phyloP scores from a whole-genome alignment of 2,888 invertebrate species.

The Tinea pellionella region DNA sequence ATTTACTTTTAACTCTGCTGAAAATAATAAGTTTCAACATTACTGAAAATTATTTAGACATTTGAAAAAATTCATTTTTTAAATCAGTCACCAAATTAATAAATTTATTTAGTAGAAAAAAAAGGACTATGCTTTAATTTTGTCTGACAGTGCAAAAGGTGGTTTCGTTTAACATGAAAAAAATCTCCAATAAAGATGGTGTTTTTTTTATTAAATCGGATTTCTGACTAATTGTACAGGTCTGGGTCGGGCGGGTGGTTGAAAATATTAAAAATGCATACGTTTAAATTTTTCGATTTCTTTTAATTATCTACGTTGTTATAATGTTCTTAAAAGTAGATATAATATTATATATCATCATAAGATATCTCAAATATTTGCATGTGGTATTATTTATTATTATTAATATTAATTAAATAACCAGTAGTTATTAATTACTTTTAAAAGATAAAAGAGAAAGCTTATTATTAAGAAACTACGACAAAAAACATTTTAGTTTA shows the following conservation, averaged over 20 bases:
- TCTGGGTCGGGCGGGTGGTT: slow-evolving; percentile 25
- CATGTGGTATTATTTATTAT: slow-evolving; percentile 70
- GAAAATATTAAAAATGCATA: slow-evolving; percentile 66
- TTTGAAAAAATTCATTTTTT: too few relatives aligned
- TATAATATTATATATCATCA: slow-evolving; percentile 48
- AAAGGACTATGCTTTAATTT: too few relatives aligned
- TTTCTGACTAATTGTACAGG: slow-evolving; percentile 29
- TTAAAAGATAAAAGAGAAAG: slow-evolving; percentile 68
- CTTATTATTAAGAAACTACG: slow-evolving; percentile 68
- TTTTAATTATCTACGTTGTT: slow-evolving; percentile 71
- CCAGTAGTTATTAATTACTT: slow-evolving; percentile 67
- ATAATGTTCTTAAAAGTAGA: slow-evolving; percentile 71
- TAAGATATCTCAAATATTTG: slow-evolving; percentile 72
- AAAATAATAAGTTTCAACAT: too few relatives aligned
- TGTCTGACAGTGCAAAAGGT: too few relatives aligned
- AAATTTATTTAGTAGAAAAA: too few relatives aligned
- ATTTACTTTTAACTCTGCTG: too few relatives aligned
- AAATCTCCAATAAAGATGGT: too few relatives aligned
- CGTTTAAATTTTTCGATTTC: slow-evolving; percentile 69
- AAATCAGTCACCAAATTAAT: too few relatives aligned
- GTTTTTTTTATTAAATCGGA: too few relatives aligned
- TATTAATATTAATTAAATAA: slow-evolving; percentile 65
- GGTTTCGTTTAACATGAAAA: too few relatives aligned
- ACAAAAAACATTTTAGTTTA: slow-evolving; percentile 51
- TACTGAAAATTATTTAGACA: too few relatives aligned